phyloP scores from a whole-genome alignment of 2,888 invertebrate genomes.

The Dendrolimus pini region DNA sequence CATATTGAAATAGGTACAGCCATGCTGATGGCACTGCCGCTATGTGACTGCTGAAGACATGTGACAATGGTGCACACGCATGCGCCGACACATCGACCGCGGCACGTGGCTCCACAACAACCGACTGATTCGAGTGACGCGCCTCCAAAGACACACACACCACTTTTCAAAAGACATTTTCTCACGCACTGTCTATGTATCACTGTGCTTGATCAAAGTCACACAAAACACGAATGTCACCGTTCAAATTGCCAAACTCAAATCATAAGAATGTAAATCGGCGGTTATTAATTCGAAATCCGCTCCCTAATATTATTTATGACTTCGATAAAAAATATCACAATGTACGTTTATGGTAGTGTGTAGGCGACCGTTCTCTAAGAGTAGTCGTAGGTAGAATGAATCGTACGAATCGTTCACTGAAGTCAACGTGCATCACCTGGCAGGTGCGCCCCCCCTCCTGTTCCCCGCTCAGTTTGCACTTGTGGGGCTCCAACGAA shows the following conservation, averaged over 20 bases:
- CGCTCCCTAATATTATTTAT: too few relatives aligned
- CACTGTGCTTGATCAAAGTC: not conserved
- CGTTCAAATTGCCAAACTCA: not conserved
- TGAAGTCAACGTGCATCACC: slow-evolving; percentile 49
- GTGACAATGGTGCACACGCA: slow-evolving; percentile 36
- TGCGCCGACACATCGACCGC: slow-evolving; percentile 62
- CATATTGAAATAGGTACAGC: not conserved
- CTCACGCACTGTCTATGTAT: not conserved
- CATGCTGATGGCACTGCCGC: not conserved
- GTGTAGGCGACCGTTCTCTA: slow-evolving; percentile 22
- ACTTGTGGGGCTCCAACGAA: slow-evolving; percentile 66
- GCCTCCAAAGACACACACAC: not conserved
- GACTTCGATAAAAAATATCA: too few relatives aligned
- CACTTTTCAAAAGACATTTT: not conserved
- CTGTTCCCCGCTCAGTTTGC: slow-evolving; percentile 26
- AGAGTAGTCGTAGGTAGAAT: slow-evolving; percentile 39
- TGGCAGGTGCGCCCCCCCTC: slow-evolving; percentile 22
- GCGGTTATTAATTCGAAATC: not conserved
- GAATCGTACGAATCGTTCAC: slow-evolving; percentile 28
- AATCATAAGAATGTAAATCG: not conserved
- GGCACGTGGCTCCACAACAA: slow-evolving; percentile 51
- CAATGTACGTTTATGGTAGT: not conserved
- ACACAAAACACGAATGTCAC: not conserved
- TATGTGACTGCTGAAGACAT: slow-evolving; percentile 27
- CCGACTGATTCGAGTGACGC: slow-evolving; percentile 3